phyloP scores from a whole-genome alignment of 1,140 invertebrate genomes.

The Hyles vespertilio region DNA sequence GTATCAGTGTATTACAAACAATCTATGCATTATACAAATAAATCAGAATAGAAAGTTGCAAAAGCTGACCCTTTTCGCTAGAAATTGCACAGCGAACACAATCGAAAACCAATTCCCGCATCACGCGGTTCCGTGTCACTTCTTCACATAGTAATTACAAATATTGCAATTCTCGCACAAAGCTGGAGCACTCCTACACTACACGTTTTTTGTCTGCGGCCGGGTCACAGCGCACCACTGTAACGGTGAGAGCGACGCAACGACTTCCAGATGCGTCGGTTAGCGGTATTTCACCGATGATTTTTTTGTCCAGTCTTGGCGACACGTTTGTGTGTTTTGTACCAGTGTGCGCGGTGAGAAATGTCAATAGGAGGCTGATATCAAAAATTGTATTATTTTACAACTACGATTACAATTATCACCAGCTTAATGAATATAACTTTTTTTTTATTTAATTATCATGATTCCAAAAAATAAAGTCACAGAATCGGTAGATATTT shows the following conservation, averaged over 20 bases:
- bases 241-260: slow-evolving; percentile 60
- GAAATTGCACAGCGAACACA: no score
- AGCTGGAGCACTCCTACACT: slow-evolving; percentile 45
- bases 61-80: not conserved
- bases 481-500: no score
- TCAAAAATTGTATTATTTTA: not conserved
- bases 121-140: slow-evolving; percentile 30
- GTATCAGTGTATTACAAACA: no score
- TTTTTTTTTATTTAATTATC: no score
- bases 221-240: slow-evolving; percentile 35
- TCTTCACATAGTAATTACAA: slow-evolving; percentile 40
- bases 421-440: no score
- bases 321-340: slow-evolving; percentile 11
- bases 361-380: slow-evolving; percentile 11
- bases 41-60: not conserved
- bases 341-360: slow-evolving; percentile 27
- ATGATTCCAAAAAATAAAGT: no score
- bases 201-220: slow-evolving; percentile 41
- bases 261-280: slow-evolving; percentile 60
- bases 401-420: no score
- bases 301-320: slow-evolving; percentile 46
- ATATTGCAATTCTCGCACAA: slow-evolving; percentile 39
- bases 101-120: slow-evolving; percentile 13
- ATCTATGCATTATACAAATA: no score
- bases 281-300: slow-evolving; percentile 57